Percentiles rank a stretch among this genome's conserved stretches.
Evolutionary conservation across 1,140 invertebrate species (phyloP).

Genomic region (Sitobion miscanthi): DNA sequence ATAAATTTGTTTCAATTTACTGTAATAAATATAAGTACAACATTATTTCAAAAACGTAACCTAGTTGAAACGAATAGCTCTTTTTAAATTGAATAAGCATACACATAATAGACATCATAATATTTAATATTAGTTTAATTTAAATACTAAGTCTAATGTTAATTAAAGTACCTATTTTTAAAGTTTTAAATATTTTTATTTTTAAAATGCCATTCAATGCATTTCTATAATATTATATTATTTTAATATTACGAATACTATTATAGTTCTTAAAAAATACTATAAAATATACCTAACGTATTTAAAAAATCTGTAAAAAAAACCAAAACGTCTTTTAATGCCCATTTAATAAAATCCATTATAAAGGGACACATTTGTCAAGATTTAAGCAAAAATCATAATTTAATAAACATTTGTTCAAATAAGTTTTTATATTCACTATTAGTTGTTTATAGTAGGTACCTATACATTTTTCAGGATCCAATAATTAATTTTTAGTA

Average conservation of each 20-base stretch:
- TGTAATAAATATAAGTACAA: neutral
- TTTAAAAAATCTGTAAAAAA: no score
- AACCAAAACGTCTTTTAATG: no score
- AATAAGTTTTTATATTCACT: neutral
- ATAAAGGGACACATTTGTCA: neutral
- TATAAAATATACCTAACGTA: no score
- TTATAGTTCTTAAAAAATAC: no score
- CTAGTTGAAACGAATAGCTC: neutral
- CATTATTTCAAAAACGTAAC: no score
- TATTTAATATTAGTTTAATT: neutral
- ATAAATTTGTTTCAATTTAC: neutral
- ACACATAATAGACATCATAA: neutral
- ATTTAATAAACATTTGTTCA: no score
- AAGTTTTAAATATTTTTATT: neutral
- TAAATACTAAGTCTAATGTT: neutral
- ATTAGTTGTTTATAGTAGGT: neutral
- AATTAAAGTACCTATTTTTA: neutral
- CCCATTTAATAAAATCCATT: neutral
- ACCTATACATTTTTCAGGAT: no score
- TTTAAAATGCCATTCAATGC: neutral
- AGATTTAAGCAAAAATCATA: neutral
- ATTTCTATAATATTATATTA: neutral
- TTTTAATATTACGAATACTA: no score
- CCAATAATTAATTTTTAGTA: neutral
- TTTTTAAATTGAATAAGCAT: neutral